A percentile compares a stretch with the other conserved stretches of the same genome.
phyloP scores from a whole-genome alignment of 2,113 vertebrate genomes.

The Cardinalis cardinalis region DNA sequence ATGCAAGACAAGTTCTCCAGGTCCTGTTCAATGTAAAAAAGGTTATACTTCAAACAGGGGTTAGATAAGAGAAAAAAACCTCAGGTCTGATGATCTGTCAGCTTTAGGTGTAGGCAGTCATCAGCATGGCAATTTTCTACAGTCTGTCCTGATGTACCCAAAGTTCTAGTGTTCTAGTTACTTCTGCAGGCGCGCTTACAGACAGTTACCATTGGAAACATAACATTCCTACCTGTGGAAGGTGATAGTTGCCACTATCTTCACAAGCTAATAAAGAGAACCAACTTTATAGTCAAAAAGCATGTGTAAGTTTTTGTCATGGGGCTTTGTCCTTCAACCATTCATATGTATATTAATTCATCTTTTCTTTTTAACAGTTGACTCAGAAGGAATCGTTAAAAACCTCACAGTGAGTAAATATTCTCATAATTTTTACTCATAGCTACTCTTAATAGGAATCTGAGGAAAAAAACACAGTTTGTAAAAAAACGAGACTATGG shows the following conservation, averaged over 20 bases:
- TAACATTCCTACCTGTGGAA: background rate
- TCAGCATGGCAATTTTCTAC: background rate
- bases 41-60: background rate
- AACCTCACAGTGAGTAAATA: constrained; percentile 89
- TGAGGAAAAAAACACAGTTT: background rate
- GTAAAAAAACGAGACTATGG: background rate
- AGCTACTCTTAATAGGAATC: background rate
- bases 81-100: background rate
- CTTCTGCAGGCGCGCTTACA: background rate
- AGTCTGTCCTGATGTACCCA: background rate
- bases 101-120: background rate
- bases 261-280: background rate
- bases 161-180: background rate
- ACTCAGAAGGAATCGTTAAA: constrained; percentile 87
- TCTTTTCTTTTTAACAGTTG: constrained; percentile 76
- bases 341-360: background rate
- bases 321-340: background rate
- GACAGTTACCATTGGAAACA: background rate
- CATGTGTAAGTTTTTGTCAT: background rate
- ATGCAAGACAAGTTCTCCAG: background rate
- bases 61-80: background rate
- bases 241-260: background rate
- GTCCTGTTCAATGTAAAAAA: background rate
- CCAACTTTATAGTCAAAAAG: background rate
- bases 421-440: background rate